Percentiles rank a stretch among this genome's conserved stretches.
Evolutionary conservation across 1,140 invertebrate genomes (phyloP).

Genomic region (Heliconius nattereri): DNA sequence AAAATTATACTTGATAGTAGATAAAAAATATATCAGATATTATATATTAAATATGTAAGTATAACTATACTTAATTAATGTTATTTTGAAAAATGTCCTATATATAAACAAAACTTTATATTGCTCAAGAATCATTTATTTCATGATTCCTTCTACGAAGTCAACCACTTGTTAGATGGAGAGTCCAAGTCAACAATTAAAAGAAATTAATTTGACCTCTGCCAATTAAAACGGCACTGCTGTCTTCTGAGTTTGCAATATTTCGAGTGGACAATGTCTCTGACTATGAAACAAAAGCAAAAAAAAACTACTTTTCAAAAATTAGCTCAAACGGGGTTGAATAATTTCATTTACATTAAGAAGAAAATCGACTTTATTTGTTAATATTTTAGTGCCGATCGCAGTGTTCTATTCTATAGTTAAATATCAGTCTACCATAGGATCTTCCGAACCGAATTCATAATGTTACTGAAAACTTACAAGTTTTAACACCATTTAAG

Average conservation of each 20-base stretch:
- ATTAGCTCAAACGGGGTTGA: background rate
- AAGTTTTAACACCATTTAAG: too few relatives aligned
- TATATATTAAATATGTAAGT: background rate
- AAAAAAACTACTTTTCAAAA: background rate
- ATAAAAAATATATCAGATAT: background rate
- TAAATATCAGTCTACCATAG: background rate
- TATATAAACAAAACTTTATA: background rate
- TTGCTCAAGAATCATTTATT: conserved; percentile 23
- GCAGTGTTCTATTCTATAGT: too few relatives aligned
- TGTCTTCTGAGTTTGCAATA: conserved; percentile 28
- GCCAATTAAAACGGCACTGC: conserved; percentile 53
- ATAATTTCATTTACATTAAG: background rate
- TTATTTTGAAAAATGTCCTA: background rate
- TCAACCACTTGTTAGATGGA: conserved; percentile 23
- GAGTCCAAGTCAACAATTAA: conserved; percentile 62
- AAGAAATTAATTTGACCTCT: conserved; percentile 75
- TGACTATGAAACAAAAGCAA: background rate
- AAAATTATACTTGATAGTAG: background rate
- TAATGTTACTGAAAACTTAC: background rate
- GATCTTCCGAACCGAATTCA: background rate
- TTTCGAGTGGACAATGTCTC: background rate
- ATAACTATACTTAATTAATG: background rate
- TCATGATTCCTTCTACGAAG: conserved; percentile 48
- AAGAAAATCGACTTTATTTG: background rate
- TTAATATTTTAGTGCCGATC: too few relatives aligned